Evolutionary conservation across 2,797 vertebrate species (phyloP).

Genomic region (Fistularia tabacaria): DNA sequence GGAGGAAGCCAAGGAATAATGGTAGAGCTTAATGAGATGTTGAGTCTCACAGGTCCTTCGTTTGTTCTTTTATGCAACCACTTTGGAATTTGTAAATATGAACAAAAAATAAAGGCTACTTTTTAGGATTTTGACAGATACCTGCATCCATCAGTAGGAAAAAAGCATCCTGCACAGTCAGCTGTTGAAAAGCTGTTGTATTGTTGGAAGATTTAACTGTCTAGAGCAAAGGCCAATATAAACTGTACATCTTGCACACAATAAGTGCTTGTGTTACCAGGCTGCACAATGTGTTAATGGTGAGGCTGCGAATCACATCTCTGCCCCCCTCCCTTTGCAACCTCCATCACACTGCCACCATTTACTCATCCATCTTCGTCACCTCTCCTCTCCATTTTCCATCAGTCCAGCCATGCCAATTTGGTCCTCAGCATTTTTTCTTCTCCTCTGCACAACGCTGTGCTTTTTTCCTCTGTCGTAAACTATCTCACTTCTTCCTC

Average conservation of each 20-base stretch:
- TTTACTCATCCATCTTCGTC: constrained; percentile 77
- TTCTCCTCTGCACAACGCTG: constrained; percentile 38
- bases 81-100: neutral
- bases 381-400: constrained; percentile 64
- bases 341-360: constrained; percentile 54
- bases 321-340: constrained; percentile 21
- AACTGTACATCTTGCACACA: constrained; percentile 60
- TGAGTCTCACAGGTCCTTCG: neutral
- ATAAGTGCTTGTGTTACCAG: constrained; percentile 63
- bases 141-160: no score
- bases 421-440: constrained; percentile 65
- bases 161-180: no score
- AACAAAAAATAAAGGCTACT: neutral
- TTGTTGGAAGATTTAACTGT: constrained; percentile 69
- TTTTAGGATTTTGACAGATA: neutral
- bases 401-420: constrained; percentile 66
- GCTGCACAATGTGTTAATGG: constrained; percentile 64
- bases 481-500: constrained; percentile 19
- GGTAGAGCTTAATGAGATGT: neutral
- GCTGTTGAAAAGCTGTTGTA: no score
- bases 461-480: constrained; percentile 55
- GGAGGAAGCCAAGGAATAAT: constrained; percentile 2
- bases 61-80: neutral
- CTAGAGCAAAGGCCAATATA: constrained; percentile 66
- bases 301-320: constrained; percentile 53